Evolutionary conservation across 2,888 invertebrate genomes (phyloP), one percentile per base, ranked within the genome.

Genomic region (Chrysolina haemoptera): DNA sequence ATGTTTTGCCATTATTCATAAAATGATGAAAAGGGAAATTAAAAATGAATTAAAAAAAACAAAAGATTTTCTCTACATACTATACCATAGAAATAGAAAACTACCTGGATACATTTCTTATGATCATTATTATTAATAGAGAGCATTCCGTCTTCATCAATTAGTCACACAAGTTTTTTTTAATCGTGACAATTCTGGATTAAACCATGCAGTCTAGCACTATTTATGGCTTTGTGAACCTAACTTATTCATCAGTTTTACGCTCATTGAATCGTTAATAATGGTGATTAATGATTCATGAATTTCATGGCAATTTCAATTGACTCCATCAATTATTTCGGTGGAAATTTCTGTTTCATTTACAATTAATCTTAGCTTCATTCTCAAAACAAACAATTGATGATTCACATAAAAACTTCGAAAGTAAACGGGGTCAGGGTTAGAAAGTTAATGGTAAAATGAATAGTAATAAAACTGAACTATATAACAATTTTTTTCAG

Each of bases 201-300:
- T 16, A 1, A 50, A 67, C 40, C 67, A 20, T 53, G 27, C 50
- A 53, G 67, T 67, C 67, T 67, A 67, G 67, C 53, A 53, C 55
- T 53, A 41, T 67, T 2, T 53, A 53, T 67, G 67, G 41, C 35
- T 27, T 27, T 59, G n/a, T 27, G 9, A 59, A 59, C 59, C 22
- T 59, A 27, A 59, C 35, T 59, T 59, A 59, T 27, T 53, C 40
- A 27, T 67, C 67, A 40, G 67, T 67, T 53, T 53, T 18, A 40
- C 27, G 67, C 27, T 40, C 35, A 53, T 53, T 67, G 53, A 18
- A 43, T 40, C 11, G 18, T 53, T 67, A 35, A 67, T 40, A 40
- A 20, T 20, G 67, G 48, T 67, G 67, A 67, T 67, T 67, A 55
- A 67, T 67, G 67, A 18, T 67, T 53, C 16, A 40, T 67, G 8